Evolutionary conservation across 2,888 invertebrate genomes (phyloP).

Genomic region (Caprella mutica): DNA sequence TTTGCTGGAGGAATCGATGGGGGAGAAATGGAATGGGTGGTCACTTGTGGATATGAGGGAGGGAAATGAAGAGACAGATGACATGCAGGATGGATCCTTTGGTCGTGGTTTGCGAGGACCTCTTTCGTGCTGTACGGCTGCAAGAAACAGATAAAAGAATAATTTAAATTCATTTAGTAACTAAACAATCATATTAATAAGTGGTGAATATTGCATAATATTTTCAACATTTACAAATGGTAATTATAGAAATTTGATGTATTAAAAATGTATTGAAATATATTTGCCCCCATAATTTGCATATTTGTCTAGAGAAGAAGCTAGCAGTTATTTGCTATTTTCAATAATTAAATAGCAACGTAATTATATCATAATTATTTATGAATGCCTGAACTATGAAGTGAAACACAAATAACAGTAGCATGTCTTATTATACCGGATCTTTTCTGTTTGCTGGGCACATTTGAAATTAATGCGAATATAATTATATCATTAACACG

Average conservation of each 20-base stretch:
- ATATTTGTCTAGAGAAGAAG: too few relatives aligned
- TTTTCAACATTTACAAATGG: neutral
- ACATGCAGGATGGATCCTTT: slow-evolving; percentile 38
- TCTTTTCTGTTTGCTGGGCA: too few relatives aligned
- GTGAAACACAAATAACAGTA: too few relatives aligned
- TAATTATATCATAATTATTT: too few relatives aligned
- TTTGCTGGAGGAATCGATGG: slow-evolving; percentile 21
- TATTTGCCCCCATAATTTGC: neutral
- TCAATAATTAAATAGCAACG: too few relatives aligned
- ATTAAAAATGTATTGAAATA: neutral
- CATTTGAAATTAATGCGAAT: too few relatives aligned
- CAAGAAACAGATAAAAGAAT: slow-evolving; percentile 35
- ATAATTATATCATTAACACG: too few relatives aligned
- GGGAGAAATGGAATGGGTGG: slow-evolving; percentile 38
- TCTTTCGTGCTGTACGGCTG: slow-evolving; percentile 93
- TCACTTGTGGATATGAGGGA: neutral
- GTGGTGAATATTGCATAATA: neutral
- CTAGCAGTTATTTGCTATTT: too few relatives aligned
- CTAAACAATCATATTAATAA: neutral
- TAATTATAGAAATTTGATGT: neutral
- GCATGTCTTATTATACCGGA: too few relatives aligned
- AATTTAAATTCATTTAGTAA: neutral
- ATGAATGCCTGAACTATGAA: too few relatives aligned
- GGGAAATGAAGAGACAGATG: slow-evolving; percentile 29
- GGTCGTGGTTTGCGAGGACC: slow-evolving; percentile 88